Base-by-base conservation (phyloP, 2,888 invertebrate species). In the Sinotaia quadrata region DNA sequence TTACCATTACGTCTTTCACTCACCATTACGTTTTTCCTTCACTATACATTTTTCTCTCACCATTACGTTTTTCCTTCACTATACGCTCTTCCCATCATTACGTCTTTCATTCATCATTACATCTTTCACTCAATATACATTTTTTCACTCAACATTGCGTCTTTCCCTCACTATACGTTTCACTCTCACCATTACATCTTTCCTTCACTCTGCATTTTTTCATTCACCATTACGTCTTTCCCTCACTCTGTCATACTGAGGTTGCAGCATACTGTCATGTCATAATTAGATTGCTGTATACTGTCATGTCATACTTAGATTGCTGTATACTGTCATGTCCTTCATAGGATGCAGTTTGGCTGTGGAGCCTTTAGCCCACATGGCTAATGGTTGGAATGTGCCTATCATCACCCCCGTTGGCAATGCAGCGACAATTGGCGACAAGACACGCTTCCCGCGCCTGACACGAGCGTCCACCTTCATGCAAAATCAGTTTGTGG, bases 341-440 rank as follows among this genome's bases (percentile, higher is more conserved):
- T 21, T 33, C 3, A 1, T 73, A 80, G 80, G 69, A 0, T 78
- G 77, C 57, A 76, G 76, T 27, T 72, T 68, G 24, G 75, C 78
- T 0, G 74, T 77, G 31, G 72, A 75, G 65, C 72, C 72, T 10
- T 62, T 78, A 34, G 73, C 73, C 2, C 72, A 76, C 58, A 74
- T 80, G 78, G 76, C 76, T 29, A 73, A 74, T 29, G 54, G 72
- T 7, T 78, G 77, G 78, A 75, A 80, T 65, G 62, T 80, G 12
- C 78, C 78, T 3, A 67, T 78, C 41, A 74, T 80, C 52, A 80
- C 77, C 7, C 78, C 78, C 7, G 72, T 76, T 0, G 78, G 76
- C 12, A 77, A 73, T 12, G 72, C 70, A 12, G 76, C 69, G 56
- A 73, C 58, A 5, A 67, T 80, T 15, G 75, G 71, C 4, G 71